Conservation (phyloP, 2,888 invertebrate species). For the Subacronicta megacephala region DNA sequence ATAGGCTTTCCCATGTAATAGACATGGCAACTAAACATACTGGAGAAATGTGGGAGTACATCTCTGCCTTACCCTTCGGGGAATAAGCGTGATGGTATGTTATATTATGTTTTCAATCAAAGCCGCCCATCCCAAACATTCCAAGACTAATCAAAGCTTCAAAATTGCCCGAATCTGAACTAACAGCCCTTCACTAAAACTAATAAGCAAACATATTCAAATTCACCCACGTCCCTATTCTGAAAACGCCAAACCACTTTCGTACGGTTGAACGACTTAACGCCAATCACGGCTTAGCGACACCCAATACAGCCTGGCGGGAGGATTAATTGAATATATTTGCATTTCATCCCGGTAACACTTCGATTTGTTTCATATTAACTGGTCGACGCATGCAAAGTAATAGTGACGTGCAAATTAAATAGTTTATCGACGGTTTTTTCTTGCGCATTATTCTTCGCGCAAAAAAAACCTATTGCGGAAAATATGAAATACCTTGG, state of each 20-base stretch:
- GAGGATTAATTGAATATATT: conserved; percentile 88
- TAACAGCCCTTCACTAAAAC: conserved; percentile 61
- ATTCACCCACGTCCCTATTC: conserved; percentile 73
- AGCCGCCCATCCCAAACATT: conserved; percentile 28
- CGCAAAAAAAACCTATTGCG: too few species aligned
- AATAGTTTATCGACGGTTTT: background rate
- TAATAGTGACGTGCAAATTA: conserved; percentile 17
- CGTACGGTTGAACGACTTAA: conserved; percentile 79
- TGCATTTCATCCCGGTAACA: conserved; percentile 83
- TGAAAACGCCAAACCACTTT: conserved; percentile 78
- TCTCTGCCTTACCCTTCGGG: too few species aligned
- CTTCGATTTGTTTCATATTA: conserved; percentile 87
- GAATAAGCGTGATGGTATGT: too few species aligned
- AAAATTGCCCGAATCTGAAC: conserved; percentile 48
- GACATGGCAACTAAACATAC: too few species aligned
- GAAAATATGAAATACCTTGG: too few species aligned
- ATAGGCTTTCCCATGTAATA: too few species aligned
- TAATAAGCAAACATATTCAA: conserved; percentile 81
- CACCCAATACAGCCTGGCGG: conserved; percentile 84
- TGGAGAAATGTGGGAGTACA: too few species aligned
- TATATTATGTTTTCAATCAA: conserved; percentile 12
- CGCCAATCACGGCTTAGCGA: conserved; percentile 86
- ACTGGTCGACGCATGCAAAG: conserved; percentile 50
- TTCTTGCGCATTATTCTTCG: too few species aligned
- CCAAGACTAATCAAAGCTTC: conserved; percentile 50